phyloP scores from a whole-genome alignment of 2,888 invertebrate genomes.

The Drosophila fungiperda region DNA sequence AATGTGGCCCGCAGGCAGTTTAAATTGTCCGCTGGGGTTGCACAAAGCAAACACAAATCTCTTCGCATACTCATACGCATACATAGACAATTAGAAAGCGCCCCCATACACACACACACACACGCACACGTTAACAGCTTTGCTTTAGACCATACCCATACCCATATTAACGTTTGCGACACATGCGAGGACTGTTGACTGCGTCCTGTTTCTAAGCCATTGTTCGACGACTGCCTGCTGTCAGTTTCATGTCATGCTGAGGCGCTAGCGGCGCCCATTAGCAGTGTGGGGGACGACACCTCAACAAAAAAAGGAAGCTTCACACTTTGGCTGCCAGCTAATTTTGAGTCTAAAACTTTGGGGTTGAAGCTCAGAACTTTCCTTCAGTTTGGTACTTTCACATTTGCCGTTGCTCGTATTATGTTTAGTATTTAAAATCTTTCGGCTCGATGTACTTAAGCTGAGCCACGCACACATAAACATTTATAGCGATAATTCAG shows the following conservation, averaged over 20 bases:
- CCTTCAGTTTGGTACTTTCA: conserved; percentile 33
- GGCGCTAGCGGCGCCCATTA: conserved; percentile 6
- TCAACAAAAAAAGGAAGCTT: conserved; percentile 55
- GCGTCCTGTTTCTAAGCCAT: conserved; percentile 43
- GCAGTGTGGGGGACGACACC: conserved; percentile 20
- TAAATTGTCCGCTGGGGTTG: conserved; percentile 72
- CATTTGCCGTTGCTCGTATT: conserved; percentile 48
- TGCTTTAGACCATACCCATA: conserved; percentile 37
- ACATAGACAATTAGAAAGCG: conserved; percentile 66
- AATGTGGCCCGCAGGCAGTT: conserved; percentile 66
- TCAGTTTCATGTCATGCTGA: conserved; percentile 53
- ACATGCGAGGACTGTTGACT: conserved; percentile 32
- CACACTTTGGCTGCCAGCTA: conserved; percentile 63
- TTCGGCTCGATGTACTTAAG: conserved; percentile 43
- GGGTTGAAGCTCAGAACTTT: background rate
- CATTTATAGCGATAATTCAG: conserved; percentile 4
- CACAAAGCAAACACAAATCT: conserved; percentile 50
- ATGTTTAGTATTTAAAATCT: conserved; percentile 37
- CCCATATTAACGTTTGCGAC: conserved; percentile 45
- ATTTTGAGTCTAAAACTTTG: conserved; percentile 58
- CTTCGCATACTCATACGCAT: conserved; percentile 12
- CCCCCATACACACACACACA: conserved; percentile 31
- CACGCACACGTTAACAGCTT: conserved; percentile 53
- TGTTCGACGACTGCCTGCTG: conserved; percentile 61
- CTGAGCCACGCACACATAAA: conserved; percentile 16